Evolutionary conservation across 2,113 vertebrate species (phyloP).

Genomic region (Pangasianodon gigas): DNA sequence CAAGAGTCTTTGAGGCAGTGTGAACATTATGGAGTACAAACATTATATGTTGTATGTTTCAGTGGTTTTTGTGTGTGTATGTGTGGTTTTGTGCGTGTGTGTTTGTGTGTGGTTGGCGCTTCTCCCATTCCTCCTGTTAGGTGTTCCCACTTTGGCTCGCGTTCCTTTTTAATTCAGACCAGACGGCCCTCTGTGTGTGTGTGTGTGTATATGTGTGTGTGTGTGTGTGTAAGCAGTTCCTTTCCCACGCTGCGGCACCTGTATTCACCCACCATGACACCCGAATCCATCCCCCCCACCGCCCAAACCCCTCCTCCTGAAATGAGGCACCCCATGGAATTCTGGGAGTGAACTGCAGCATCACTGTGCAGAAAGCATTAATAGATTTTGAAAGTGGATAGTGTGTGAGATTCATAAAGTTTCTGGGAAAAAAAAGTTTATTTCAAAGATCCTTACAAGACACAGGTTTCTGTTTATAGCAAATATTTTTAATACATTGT

Average conservation of each 20-base stretch:
- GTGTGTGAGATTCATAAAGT: not conserved
- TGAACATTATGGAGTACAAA: not conserved
- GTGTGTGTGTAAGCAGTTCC: slow-evolving; percentile 69
- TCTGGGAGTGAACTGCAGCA: slow-evolving; percentile 17
- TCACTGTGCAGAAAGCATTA: not conserved
- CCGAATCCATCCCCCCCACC: slow-evolving; percentile 11
- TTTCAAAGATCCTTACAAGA: not conserved
- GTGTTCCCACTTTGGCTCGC: slow-evolving; percentile 66
- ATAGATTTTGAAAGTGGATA: not conserved
- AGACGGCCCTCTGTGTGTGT: slow-evolving; percentile 55
- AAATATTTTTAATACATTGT: not conserved
- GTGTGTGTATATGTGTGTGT: slow-evolving; percentile 54
- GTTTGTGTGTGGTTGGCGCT: slow-evolving; percentile 40
- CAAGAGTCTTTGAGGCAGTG: not conserved
- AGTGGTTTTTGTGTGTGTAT: slow-evolving; percentile 23
- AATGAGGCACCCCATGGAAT: slow-evolving; percentile 21
- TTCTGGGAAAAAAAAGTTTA: not conserved
- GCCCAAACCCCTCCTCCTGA: not conserved
- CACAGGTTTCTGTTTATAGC: not conserved
- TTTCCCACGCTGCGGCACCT: slow-evolving; percentile 80
- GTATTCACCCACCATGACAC: slow-evolving; percentile 62
- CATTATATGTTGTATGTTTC: slow-evolving; percentile 34
- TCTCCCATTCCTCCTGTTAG: slow-evolving; percentile 64
- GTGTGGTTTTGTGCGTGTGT: slow-evolving; percentile 47
- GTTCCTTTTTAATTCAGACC: slow-evolving; percentile 61